These are phyloP conservation scores for Lutjanus campechanus DNA, from an alignment of 2,797 vertebrate genomes.

Conservation along the genomic window DNA sequence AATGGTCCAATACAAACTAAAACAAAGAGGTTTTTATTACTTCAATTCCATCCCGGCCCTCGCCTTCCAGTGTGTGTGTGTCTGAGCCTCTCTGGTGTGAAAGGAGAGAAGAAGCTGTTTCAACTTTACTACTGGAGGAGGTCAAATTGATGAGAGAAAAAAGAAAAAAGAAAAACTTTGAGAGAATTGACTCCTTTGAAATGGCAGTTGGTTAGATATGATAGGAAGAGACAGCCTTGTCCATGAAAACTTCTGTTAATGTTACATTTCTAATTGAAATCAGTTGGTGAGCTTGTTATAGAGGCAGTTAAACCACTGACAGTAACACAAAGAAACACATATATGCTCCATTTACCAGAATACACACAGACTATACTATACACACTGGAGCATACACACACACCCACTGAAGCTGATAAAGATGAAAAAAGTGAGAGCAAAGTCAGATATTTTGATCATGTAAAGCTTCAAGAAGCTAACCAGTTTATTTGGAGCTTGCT, in stretches of 20 bases:
- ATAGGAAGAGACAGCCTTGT: constrained; percentile 47
- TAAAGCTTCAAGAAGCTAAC: constrained; percentile 51
- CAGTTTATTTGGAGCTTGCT: constrained; percentile 56
- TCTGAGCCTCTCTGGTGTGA: constrained; percentile 64
- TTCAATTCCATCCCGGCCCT: constrained; percentile 81
- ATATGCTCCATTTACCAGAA: constrained; percentile 31
- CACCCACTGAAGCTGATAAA: constrained; percentile 49
- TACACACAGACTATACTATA: constrained; percentile 21
- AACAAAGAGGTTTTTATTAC: constrained; percentile 92
- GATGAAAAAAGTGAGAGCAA: constrained; percentile 67
- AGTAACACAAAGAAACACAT: constrained; percentile 40
- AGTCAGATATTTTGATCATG: constrained; percentile 70
- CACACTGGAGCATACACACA: constrained; percentile 17
- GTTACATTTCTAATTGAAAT: constrained; percentile 75
- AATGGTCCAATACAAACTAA: constrained; percentile 92
- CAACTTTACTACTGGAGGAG: constrained; percentile 64
- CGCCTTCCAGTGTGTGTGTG: constrained; percentile 49
- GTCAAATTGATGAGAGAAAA: constrained; percentile 59
- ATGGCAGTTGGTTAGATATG: constrained; percentile 64
- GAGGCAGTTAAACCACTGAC: constrained; percentile 45
- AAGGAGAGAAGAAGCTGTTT: constrained; percentile 70
- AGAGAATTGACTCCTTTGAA: constrained; percentile 64
- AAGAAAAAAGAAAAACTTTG: constrained; percentile 48
- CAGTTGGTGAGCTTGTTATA: constrained; percentile 79
- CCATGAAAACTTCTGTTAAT: constrained; percentile 62